Conservation (phyloP, 2,797 vertebrate genomes). For the Clarias pachynema region DNA sequence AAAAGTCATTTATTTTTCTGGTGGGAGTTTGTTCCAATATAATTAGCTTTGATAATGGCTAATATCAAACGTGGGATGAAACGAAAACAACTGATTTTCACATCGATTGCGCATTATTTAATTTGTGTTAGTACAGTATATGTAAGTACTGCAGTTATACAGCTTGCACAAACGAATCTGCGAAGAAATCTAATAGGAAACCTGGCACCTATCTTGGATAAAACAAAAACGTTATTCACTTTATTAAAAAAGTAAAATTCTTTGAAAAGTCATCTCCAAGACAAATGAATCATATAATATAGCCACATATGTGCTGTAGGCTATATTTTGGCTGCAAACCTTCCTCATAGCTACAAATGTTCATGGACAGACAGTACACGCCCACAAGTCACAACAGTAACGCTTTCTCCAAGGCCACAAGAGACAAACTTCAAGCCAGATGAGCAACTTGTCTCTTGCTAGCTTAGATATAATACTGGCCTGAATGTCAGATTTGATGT, state of each 20-base stretch:
- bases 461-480: neutral
- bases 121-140: too few relatives aligned
- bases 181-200: neutral
- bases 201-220: neutral
- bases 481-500: neutral
- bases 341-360: neutral
- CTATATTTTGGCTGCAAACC: neutral
- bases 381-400: neutral
- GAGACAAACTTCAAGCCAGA: neutral
- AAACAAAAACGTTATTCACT: neutral
- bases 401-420: neutral
- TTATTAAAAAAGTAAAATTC: neutral
- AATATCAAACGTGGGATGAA: neutral
- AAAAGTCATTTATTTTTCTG: neutral
- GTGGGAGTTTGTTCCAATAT: neutral
- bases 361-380: neutral
- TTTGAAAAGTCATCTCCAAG: neutral
- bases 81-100: neutral
- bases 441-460: neutral
- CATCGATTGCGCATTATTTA: neutral
- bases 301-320: neutral
- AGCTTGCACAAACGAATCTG: neutral
- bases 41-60: neutral
- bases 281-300: neutral
- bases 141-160: neutral